These are phyloP conservation scores for Coptotermes formosanus DNA, from an alignment of 1,140 invertebrate genomes.

Conservation along the genomic window DNA sequence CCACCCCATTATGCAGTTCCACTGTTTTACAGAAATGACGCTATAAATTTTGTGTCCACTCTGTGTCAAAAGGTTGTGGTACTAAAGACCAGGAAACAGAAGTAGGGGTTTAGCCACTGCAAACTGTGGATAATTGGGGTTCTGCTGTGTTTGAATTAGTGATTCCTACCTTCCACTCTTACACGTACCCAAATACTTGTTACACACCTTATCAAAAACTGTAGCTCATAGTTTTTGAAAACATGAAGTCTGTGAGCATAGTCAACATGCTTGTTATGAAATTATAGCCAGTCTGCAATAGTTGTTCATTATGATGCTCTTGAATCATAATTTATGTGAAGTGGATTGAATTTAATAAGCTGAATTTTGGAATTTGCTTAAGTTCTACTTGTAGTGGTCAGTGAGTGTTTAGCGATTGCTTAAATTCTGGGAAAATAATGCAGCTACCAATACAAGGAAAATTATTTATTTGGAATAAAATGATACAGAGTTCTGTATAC, in stretches of 20 bases:
- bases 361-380: neutral
- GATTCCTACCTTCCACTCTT: neutral
- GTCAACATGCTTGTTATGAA: neutral
- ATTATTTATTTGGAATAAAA: neutral
- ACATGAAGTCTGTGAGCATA: neutral
- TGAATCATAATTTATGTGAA: neutral
- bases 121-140: neutral
- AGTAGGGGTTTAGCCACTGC: too few species aligned
- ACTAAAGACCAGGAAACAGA: too few species aligned
- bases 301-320: neutral
- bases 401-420: neutral
- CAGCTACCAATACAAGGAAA: neutral
- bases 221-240: neutral
- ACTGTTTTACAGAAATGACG: too few species aligned
- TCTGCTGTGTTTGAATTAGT: neutral
- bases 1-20: too few species aligned
- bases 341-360: neutral
- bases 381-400: neutral
- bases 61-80: too few species aligned
- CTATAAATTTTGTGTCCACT: too few species aligned
- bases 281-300: neutral
- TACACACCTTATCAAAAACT: neutral
- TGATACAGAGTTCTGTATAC: neutral
- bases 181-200: neutral
- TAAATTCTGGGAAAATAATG: neutral